These are phyloP conservation scores for Clamator glandarius DNA, from an alignment of 2,797 vertebrate genomes.

Conservation along the genomic window DNA sequence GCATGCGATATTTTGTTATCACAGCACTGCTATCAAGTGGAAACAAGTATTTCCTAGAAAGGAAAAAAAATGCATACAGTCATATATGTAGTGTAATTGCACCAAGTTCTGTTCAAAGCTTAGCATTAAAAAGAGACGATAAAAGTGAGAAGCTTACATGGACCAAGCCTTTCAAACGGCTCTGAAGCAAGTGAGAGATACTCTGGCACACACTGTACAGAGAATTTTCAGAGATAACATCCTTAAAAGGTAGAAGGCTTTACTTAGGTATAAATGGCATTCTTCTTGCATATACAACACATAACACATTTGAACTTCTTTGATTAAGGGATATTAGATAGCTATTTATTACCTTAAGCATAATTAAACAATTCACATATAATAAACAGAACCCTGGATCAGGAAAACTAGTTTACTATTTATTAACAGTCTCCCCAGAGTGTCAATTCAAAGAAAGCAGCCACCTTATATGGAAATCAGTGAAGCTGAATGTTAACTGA, in stretches of 20 bases:
- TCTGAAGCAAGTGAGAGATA: not conserved
- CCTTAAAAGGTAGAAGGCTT: conserved; percentile 46
- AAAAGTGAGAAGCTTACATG: not conserved
- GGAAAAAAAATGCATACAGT: not conserved
- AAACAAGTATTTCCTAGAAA: not conserved
- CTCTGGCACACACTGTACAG: not conserved
- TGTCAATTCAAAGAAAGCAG: not conserved
- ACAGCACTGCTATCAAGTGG: not conserved
- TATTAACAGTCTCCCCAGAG: not conserved
- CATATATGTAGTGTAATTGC: not conserved
- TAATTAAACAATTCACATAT: conserved; percentile 10
- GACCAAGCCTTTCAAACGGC: not conserved
- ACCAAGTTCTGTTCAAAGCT: not conserved
- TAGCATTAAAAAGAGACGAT: not conserved
- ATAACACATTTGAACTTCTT: not conserved
- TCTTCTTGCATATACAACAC: not conserved
- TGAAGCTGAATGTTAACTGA: not conserved
- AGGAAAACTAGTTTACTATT: not conserved
- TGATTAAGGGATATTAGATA: not conserved
- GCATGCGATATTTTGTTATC: not conserved
- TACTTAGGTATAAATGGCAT: not conserved
- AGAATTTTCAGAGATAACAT: not conserved
- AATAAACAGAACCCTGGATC: not conserved
- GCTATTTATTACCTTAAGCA: not conserved
- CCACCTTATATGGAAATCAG: not conserved